Base-by-base conservation (phyloP, 2,797 vertebrate species). In the Pseudomugil tenellus region DNA sequence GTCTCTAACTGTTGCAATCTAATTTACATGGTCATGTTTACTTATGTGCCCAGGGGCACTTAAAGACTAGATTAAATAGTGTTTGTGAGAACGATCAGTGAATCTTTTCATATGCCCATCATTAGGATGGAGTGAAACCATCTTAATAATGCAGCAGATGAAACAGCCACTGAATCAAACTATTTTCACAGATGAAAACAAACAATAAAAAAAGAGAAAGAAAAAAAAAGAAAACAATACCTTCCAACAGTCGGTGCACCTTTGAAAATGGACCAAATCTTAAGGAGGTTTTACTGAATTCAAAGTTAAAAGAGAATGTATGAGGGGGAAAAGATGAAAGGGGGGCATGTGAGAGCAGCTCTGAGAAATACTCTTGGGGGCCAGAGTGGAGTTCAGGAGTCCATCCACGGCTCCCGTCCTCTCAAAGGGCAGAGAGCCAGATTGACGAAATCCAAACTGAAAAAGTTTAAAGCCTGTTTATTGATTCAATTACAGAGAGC, bases 271-370 rank as follows among this genome's bases (percentile, higher is more conserved):
- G 59, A 74, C 70, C 35, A 64, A 84, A 84, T 84, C 79, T 67
- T 60, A 78, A 76, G 69, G 81, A 84, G 78, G 77, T 76, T 72
- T 86, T 80, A 43, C 62, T 72, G 74, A 87, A 87, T 64, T 85
- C 78, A 77, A 70, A 92, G 80, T 86, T 91, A 72, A 89, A 91
- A 90, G 85, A 73, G 86, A 90, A 87, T 74, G 64, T 63, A 70
- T 85, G 64, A 69, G 64, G 53, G 35, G 29, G 3, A 13, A 9
- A 59, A 76, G 80, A 88, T 83, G 77, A 87, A 90, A 87, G 81
- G 49, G 39, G 8, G 62, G 58, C 31, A n/a, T 71, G 79, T 58
- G 73, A 86, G 59, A 74, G 83, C 76, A 39, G 74, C 72, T 70
- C 65, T 74, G 70, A 84, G 79, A 83, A 89, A 77, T 56, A 60